Evolutionary conservation across 2,888 invertebrate genomes (phyloP).

Genomic region (Drosophila leonis): DNA sequence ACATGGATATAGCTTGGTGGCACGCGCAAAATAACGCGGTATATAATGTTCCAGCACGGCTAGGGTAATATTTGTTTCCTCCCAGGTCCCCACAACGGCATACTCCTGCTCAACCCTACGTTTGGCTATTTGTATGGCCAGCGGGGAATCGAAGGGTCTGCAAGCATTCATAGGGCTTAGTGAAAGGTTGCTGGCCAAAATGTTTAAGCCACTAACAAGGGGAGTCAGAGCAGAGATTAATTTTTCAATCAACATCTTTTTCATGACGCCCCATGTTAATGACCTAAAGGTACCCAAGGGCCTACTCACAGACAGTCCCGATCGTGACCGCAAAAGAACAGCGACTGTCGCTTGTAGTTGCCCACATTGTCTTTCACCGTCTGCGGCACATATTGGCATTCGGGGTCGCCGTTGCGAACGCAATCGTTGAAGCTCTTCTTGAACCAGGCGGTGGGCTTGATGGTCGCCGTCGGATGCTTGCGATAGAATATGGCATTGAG

Average conservation of each 20-base stretch:
- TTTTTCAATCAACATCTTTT: too few relatives aligned
- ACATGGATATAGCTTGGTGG: constrained; percentile 91
- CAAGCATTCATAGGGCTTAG: constrained; percentile 53
- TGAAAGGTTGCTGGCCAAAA: not conserved
- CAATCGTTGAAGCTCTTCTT: constrained; percentile 92
- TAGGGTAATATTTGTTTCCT: constrained; percentile 94
- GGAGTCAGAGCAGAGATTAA: not conserved
- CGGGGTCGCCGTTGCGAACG: constrained; percentile 91
- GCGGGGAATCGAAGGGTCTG: constrained; percentile 93
- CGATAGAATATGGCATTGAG: constrained; percentile 90
- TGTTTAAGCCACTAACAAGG: constrained; percentile 16
- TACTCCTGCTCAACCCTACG: constrained; percentile 93
- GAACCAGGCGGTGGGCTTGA: constrained; percentile 80
- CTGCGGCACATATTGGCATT: constrained; percentile 92
- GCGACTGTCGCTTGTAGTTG: constrained; percentile 92
- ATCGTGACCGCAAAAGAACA: constrained; percentile 95
- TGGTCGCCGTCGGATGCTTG: constrained; percentile 90
- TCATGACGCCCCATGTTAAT: constrained; percentile 13
- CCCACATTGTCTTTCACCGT: constrained; percentile 92
- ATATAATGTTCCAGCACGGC: constrained; percentile 93
- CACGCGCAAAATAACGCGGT: constrained; percentile 93
- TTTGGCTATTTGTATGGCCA: constrained; percentile 93
- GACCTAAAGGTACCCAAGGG: too few relatives aligned
- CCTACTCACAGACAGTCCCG: constrained; percentile 92
- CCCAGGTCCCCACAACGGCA: constrained; percentile 94